Base-by-base conservation (phyloP, 2,113 vertebrate genomes). In the Pollimyrus isidori region DNA sequence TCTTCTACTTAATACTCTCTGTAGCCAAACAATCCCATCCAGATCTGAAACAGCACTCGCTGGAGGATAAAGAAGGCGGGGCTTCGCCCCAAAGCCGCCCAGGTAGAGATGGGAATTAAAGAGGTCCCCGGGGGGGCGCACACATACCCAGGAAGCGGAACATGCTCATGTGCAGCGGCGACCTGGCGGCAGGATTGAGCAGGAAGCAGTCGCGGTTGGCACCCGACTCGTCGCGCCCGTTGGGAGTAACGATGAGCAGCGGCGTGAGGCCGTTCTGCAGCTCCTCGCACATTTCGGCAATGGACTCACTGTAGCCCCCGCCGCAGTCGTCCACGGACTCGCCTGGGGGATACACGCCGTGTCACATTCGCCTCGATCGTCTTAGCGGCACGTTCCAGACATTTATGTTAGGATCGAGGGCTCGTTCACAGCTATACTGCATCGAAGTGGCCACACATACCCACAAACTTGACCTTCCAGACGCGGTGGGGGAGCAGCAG, bases 391-490 rank as follows among this genome's bases (percentile, higher is more conserved):
- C 7, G 19, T 87, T 62, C 49, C 7, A 3, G 21, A 86, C 84
- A 52, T 26, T 49, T 49, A 3, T 15, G 62, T 30, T 11, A 4
- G 62, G 62, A 4, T 11, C 1, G 62, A 69, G n/a, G 62, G n/a
- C 62, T 69, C 0, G 10, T 30, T 69, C 13, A 11, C 9, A 11
- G 62, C 62, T 13, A 9, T 4, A 0, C 10, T 26, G n/a, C n/a
- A 11, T 0, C n/a, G 19, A 46, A 7, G 1, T 6, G 76, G 30
- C 9, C 45, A 48, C 82, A 93, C 95, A 21, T 94, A 99, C 98
- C 98, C 88, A 99, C 98, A 94, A 99, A 99, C 93, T 99, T 99
- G 94, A 99, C 98, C 94, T 99, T 99, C 98, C 98, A 99, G 90
- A 99, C 98, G 0, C 98, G 96, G 91, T 99, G 98, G 26, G 98